Conservation (phyloP, 2,113 vertebrate genomes). For the Setophaga petechia region DNA sequence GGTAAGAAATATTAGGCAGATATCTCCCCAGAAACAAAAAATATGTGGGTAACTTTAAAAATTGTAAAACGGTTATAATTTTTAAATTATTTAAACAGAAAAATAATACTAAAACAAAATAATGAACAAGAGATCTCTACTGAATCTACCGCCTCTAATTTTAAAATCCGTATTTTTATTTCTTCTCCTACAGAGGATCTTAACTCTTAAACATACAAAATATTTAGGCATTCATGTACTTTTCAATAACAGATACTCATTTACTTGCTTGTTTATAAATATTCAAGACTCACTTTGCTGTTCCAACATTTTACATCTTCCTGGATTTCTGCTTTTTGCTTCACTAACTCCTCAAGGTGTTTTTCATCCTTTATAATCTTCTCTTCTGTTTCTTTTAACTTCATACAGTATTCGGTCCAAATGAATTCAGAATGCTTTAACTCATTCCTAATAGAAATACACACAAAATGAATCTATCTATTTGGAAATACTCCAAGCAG, state of each 20-base stretch:
- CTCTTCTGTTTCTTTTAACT: slow-evolving; percentile 67
- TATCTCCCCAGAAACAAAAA: not conserved
- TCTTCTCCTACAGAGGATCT: not conserved
- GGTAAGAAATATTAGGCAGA: not conserved
- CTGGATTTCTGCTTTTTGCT: slow-evolving; percentile 62
- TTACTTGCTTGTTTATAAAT: slow-evolving; percentile 61
- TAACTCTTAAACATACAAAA: slow-evolving; percentile 19
- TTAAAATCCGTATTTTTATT: not conserved
- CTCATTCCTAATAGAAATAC: slow-evolving; percentile 69
- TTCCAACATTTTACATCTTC: slow-evolving; percentile 63
- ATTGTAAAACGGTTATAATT: not conserved
- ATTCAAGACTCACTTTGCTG: slow-evolving; percentile 69
- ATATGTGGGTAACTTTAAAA: not conserved
- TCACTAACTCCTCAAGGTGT: slow-evolving; percentile 48
- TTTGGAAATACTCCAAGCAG: slow-evolving; percentile 32
- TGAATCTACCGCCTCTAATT: not conserved
- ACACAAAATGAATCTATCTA: slow-evolving; percentile 32
- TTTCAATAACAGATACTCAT: slow-evolving; percentile 44
- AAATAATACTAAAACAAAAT: not conserved
- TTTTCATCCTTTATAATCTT: slow-evolving; percentile 66
- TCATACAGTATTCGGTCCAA: slow-evolving; percentile 57
- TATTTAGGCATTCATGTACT: slow-evolving; percentile 29
- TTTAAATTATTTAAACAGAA: not conserved
- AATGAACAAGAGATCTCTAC: not conserved
- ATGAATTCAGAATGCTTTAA: slow-evolving; percentile 57